Evolutionary conservation across 2,888 invertebrate species (phyloP).

Genomic region (Meliscaeva auricollis): DNA sequence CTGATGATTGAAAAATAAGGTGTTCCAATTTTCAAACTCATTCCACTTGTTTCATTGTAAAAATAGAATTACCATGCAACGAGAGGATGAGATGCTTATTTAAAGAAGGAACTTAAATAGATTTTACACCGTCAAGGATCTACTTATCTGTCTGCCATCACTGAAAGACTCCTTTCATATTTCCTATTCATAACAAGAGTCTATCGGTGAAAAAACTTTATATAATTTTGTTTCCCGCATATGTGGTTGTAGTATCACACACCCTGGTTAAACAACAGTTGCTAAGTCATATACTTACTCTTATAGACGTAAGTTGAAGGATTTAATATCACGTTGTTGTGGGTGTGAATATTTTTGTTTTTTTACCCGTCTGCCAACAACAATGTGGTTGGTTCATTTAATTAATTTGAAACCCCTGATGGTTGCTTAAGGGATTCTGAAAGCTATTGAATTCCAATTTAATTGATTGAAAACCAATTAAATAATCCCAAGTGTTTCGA

Average conservation of each 20-base stretch:
- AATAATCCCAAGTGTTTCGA: not conserved
- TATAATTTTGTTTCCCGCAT: not conserved
- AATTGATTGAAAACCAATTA: not conserved
- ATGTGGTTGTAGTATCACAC: no score
- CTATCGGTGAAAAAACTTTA: not conserved
- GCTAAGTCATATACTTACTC: not conserved
- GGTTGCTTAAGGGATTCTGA: not conserved
- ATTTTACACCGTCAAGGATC: constrained; percentile 18
- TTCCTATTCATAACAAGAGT: not conserved
- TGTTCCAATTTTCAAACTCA: constrained; percentile 60
- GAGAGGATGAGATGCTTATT: constrained; percentile 5
- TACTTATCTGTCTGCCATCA: not conserved
- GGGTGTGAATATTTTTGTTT: not conserved
- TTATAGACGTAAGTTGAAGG: not conserved
- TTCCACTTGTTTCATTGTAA: constrained; percentile 12
- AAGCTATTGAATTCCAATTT: not conserved
- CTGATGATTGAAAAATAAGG: constrained; percentile 57
- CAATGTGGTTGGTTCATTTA: not conserved
- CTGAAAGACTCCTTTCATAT: not conserved
- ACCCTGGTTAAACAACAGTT: not conserved
- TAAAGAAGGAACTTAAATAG: constrained; percentile 26
- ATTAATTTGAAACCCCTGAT: not conserved
- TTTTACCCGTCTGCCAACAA: not conserved
- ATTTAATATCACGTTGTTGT: not conserved
- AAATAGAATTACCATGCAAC: constrained; percentile 19